These are phyloP conservation scores for Cremastinae sp. DNA, from an alignment of 2,888 invertebrate species.

Conservation along the genomic window DNA sequence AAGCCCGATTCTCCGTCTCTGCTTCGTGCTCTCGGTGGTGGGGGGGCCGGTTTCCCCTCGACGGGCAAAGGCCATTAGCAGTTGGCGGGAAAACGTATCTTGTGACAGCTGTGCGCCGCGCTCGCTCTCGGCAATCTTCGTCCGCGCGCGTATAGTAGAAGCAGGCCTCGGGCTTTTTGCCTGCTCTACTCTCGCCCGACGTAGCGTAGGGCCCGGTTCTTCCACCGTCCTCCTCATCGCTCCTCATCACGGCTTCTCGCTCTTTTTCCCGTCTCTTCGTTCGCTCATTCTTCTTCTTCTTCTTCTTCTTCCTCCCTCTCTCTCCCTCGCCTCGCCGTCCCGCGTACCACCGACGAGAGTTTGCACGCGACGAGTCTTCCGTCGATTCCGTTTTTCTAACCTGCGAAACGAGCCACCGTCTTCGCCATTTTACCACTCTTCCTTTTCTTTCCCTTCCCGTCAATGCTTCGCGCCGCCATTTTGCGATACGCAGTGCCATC, in stretches of 20 bases:
- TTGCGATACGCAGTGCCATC: not conserved
- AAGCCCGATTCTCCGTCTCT: not conserved
- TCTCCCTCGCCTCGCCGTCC: not conserved
- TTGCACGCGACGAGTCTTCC: conserved; percentile 15
- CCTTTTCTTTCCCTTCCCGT: not conserved
- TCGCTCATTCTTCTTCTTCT: not conserved
- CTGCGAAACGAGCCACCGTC: not conserved
- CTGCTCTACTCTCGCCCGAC: conserved; percentile 47
- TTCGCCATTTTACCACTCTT: not conserved
- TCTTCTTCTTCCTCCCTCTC: conserved; percentile 3
- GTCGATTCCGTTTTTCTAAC: not conserved
- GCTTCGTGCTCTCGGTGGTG: not conserved
- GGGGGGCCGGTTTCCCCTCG: conserved; percentile 9
- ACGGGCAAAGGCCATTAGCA: conserved; percentile 45
- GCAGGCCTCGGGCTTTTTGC: conserved; percentile 9
- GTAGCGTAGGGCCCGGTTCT: conserved; percentile 58
- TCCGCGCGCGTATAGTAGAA: no score
- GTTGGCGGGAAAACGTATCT: conserved; percentile 73
- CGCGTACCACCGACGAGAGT: conserved; percentile 11
- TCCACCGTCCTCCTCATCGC: no score
- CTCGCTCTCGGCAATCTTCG: conserved; percentile 32
- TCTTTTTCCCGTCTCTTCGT: not conserved
- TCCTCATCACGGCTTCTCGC: not conserved
- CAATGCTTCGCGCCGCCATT: not conserved
- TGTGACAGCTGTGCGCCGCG: conserved; percentile 64